Evolutionary conservation across 2,888 invertebrate species (phyloP).

Genomic region (Dryadula phaetusa): DNA sequence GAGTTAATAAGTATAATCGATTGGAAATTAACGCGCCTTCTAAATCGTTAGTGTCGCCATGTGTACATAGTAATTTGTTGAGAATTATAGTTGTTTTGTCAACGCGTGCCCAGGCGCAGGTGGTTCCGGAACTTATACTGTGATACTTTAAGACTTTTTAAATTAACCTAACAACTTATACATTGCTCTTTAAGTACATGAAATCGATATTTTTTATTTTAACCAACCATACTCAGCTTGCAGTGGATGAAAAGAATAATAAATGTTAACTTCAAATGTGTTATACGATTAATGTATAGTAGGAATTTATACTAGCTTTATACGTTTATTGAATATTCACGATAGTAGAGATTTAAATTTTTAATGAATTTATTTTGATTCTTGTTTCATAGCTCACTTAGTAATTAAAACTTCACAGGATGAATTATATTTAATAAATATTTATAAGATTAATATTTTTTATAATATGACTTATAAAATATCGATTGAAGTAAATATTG

Average conservation of each 20-base stretch:
- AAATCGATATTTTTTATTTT: neutral
- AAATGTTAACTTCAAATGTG: neutral
- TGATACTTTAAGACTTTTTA: neutral
- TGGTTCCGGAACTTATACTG: constrained; percentile 36
- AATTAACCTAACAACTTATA: neutral
- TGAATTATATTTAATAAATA: neutral
- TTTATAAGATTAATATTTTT: constrained; percentile 1
- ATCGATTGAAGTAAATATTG: neutral
- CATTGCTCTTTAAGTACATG: constrained; percentile 26
- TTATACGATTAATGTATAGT: neutral
- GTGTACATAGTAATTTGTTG: constrained; percentile 52
- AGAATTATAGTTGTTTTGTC: constrained; percentile 60
- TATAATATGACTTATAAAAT: neutral
- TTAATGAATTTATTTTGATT: constrained; percentile 31
- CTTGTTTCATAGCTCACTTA: constrained; percentile 20
- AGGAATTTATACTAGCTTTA: constrained; percentile 18
- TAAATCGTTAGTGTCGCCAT: constrained; percentile 44
- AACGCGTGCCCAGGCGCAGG: constrained; percentile 51
- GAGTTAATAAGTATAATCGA: constrained; percentile 47
- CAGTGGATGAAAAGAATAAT: constrained; percentile 4
- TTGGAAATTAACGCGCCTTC: constrained; percentile 48
- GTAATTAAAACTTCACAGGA: constrained; percentile 17
- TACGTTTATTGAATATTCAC: constrained; percentile 40
- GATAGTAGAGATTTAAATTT: constrained; percentile 36
- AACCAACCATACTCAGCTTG: neutral